Percentiles rank a stretch among this genome's conserved stretches.
These are phyloP conservation scores for Carassius gibelio DNA, from an alignment of 2,113 vertebrate species.

Conservation along the genomic window DNA sequence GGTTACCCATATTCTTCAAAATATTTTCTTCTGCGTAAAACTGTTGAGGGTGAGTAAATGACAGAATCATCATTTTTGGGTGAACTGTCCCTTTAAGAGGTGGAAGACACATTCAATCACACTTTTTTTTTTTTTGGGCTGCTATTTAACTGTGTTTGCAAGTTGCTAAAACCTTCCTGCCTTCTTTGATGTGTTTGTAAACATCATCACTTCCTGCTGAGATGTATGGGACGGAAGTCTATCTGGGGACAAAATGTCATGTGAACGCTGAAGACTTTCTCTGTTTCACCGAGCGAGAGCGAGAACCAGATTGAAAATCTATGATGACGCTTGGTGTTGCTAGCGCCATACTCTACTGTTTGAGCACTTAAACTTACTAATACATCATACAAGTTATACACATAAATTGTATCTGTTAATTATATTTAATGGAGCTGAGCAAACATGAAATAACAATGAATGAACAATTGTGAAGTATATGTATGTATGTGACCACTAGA, in stretches of 20 bases:
- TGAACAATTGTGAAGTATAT: too few species aligned
- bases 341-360: background rate
- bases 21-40: background rate
- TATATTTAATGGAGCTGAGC: too few species aligned
- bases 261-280: background rate
- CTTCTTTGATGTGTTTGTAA: slow-evolving; percentile 86
- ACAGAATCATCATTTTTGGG: too few species aligned
- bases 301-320: background rate
- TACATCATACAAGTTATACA: too few species aligned
- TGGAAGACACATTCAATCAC: background rate
- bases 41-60: too few species aligned
- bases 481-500: too few species aligned
- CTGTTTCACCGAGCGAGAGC: background rate
- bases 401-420: too few species aligned
- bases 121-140: slow-evolving; percentile 52
- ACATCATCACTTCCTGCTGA: slow-evolving; percentile 87
- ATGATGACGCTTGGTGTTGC: background rate
- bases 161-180: slow-evolving; percentile 73
- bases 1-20: background rate
- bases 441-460: too few species aligned
- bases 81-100: too few species aligned
- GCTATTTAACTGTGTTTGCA: background rate
- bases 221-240: slow-evolving; percentile 85
- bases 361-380: background rate
- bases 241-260: slow-evolving; percentile 71